A percentile compares a stretch with the other conserved stretches of the same genome.
These are phyloP conservation scores for Zygaena filipendulae DNA, from an alignment of 2,888 invertebrate genomes.

Conservation along the genomic window DNA sequence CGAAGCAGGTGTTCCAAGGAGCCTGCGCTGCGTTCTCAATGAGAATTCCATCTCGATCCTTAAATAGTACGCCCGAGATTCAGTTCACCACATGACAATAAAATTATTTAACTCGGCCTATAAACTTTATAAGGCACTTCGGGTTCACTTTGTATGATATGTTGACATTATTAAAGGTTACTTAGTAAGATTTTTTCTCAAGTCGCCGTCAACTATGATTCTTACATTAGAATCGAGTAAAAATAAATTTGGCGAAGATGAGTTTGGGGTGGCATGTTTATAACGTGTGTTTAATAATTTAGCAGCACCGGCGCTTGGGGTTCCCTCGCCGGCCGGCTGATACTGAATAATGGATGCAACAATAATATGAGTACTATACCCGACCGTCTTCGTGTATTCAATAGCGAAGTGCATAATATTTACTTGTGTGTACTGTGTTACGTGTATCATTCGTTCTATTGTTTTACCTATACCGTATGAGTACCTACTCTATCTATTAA, in stretches of 20 bases:
- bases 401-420: constrained; percentile 28
- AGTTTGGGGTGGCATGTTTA: constrained; percentile 50
- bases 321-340: constrained; percentile 40
- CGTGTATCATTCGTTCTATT: too few relatives aligned
- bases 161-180: too few relatives aligned
- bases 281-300: constrained; percentile 65
- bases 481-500: too few relatives aligned
- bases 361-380: constrained; percentile 58
- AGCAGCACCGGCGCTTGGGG: constrained; percentile 34
- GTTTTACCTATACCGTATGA: too few relatives aligned
- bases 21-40: constrained; percentile 60
- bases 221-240: too few relatives aligned
- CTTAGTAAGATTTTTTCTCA: too few relatives aligned
- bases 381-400: constrained; percentile 38
- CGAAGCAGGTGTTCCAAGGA: constrained; percentile 62
- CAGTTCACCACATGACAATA: constrained; percentile 23
- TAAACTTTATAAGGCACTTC: not conserved
- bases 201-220: too few relatives aligned
- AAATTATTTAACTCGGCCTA: not conserved
- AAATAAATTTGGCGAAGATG: too few relatives aligned
- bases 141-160: too few relatives aligned
- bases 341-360: constrained; percentile 63
- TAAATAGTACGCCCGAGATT: constrained; percentile 46
- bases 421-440: too few relatives aligned
- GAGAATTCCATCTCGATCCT: constrained; percentile 54